A percentile compares a stretch with the other conserved stretches of the same genome.
Conservation (phyloP, 2,888 invertebrate species). For the Euphydryas editha region DNA sequence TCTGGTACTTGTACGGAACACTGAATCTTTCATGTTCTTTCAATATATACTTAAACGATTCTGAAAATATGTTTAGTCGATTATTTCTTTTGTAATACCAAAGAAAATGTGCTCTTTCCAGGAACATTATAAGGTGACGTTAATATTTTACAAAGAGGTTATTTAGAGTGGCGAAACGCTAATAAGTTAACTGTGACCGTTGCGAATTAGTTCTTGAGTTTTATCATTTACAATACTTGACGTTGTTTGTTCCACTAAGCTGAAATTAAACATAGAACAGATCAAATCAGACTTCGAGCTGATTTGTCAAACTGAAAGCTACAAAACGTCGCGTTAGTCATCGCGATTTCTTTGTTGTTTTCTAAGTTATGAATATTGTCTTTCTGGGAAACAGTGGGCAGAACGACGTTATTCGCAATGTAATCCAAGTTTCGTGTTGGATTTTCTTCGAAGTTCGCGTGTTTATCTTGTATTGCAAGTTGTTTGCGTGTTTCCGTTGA, state of each 20-base stretch:
- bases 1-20: slow-evolving; percentile 50
- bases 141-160: slow-evolving; percentile 5
- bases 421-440: slow-evolving; percentile 67
- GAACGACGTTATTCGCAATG: slow-evolving; percentile 57
- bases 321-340: slow-evolving; percentile 54
- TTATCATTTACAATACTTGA: slow-evolving; percentile 10
- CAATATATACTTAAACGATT: not conserved
- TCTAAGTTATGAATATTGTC: slow-evolving; percentile 53
- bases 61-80: not conserved
- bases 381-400: slow-evolving; percentile 58
- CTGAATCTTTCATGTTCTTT: slow-evolving; percentile 45
- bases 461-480: slow-evolving; percentile 69
- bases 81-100: not conserved
- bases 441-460: slow-evolving; percentile 75
- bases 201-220: not conserved
- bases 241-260: slow-evolving; percentile 21
- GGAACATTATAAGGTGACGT: not conserved
- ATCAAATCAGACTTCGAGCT: slow-evolving; percentile 5
- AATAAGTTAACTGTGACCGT: not conserved
- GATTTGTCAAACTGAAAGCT: slow-evolving; percentile 38
- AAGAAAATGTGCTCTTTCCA: not conserved
- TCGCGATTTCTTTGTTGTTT: slow-evolving; percentile 47
- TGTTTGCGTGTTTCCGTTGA: slow-evolving; percentile 67
- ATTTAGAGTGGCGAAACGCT: not conserved
- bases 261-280: slow-evolving; percentile 24